These are phyloP conservation scores for Meriones unguiculatus DNA, from an alignment of 2,113 vertebrate species.

Conservation along the genomic window DNA sequence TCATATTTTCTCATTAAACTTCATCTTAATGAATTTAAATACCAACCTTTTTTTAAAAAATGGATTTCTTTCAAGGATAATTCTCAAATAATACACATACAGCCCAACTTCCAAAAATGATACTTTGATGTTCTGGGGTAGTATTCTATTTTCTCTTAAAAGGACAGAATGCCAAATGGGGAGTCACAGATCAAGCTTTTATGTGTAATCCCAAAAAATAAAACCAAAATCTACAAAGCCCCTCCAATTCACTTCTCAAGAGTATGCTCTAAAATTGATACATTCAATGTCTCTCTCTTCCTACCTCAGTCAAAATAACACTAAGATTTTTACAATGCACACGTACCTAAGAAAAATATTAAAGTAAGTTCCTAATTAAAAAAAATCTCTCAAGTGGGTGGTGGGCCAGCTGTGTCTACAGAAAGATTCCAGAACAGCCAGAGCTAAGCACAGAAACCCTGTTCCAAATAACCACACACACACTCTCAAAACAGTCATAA, in stretches of 20 bases:
- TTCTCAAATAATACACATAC: neutral
- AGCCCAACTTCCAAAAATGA: neutral
- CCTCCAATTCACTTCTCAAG: conserved; percentile 20
- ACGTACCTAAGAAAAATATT: neutral
- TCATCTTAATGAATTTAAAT: neutral
- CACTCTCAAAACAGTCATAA: neutral
- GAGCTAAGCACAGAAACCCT: no score
- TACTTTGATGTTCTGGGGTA: neutral
- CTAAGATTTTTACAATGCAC: neutral
- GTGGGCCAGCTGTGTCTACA: no score
- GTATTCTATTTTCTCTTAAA: neutral
- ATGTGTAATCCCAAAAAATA: conserved; percentile 1
- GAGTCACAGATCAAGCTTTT: neutral
- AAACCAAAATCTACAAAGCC: neutral
- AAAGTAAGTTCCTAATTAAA: conserved; percentile 16
- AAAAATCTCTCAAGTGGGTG: neutral
- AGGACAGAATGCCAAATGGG: conserved; percentile 22
- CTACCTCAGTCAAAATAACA: neutral
- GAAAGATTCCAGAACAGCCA: no score
- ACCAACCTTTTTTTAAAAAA: conserved; percentile 15
- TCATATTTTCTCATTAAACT: neutral
- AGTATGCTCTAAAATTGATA: neutral
- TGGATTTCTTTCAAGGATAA: neutral
- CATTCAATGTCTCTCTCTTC: neutral
- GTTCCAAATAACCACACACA: no score